phyloP scores from a whole-genome alignment of 2,888 invertebrate genomes.

The Cryptocephalus primarius region DNA sequence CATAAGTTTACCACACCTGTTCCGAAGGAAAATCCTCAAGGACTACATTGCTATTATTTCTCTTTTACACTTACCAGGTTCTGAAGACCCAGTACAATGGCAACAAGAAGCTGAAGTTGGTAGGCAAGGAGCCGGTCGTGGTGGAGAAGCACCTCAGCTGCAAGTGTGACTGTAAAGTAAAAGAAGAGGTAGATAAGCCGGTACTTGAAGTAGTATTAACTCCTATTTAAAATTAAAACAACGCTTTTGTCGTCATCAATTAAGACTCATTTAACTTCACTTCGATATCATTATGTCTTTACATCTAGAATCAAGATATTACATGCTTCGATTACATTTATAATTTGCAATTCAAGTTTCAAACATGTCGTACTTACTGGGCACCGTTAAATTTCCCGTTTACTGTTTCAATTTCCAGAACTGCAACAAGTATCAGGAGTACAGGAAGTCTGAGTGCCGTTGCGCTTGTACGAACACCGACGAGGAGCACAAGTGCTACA shows the following conservation, averaged over 20 bases:
- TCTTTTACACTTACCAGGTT: constrained; percentile 29
- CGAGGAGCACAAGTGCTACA: constrained; percentile 47
- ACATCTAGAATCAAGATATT: no score
- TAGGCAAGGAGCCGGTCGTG: constrained; percentile 40
- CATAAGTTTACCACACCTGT: no score
- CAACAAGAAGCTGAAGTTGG: constrained; percentile 29
- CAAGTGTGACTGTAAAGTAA: constrained; percentile 48
- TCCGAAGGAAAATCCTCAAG: no score
- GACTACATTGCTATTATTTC: no score
- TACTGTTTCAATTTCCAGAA: constrained; percentile 33
- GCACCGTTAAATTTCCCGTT: no score
- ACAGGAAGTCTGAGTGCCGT: constrained; percentile 44
- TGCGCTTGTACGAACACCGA: constrained; percentile 52
- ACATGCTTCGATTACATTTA: no score
- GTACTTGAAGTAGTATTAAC: not conserved
- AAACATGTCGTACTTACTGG: no score
- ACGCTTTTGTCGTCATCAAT: no score
- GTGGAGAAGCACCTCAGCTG: constrained; percentile 52
- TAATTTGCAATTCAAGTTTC: no score
- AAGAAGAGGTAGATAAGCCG: constrained; percentile 37
- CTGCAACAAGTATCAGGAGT: constrained; percentile 49
- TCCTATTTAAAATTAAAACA: no score
- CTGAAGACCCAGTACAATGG: constrained; percentile 37
- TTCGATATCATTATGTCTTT: no score
- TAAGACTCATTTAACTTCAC: no score